These are phyloP conservation scores for Xestia c-nigrum DNA, from an alignment of 2,888 invertebrate genomes.

Conservation along the genomic window DNA sequence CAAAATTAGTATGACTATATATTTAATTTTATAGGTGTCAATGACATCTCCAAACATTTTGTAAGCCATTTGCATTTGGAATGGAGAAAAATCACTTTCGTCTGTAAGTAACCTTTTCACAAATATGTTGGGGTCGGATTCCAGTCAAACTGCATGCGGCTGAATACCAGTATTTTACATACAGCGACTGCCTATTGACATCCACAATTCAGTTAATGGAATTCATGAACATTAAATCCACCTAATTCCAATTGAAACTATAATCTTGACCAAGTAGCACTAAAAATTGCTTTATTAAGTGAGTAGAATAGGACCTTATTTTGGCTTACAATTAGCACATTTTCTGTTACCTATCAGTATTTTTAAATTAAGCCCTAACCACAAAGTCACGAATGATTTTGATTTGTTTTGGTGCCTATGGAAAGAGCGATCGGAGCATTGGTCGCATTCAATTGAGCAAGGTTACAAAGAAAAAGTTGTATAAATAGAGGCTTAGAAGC, in stretches of 20 bases:
- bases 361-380: neutral
- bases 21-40: too few species aligned
- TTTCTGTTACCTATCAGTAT: neutral
- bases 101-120: neutral
- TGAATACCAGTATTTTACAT: neutral
- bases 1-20: too few species aligned
- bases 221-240: neutral
- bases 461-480: neutral
- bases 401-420: neutral
- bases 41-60: neutral
- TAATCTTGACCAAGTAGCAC: neutral
- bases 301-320: neutral
- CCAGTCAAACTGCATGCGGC: neutral
- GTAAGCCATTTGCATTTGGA: neutral
- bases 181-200: neutral
- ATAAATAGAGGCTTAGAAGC: neutral
- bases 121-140: neutral
- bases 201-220: too few species aligned
- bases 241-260: neutral
- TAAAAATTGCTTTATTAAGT: too few species aligned
- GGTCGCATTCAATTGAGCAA: neutral
- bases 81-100: neutral
- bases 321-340: neutral
- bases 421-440: neutral
- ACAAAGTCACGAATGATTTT: neutral